A percentile compares a stretch with the other conserved stretches of the same genome.
Conservation (phyloP, 2,888 invertebrate species). For the Papilio gigon region DNA sequence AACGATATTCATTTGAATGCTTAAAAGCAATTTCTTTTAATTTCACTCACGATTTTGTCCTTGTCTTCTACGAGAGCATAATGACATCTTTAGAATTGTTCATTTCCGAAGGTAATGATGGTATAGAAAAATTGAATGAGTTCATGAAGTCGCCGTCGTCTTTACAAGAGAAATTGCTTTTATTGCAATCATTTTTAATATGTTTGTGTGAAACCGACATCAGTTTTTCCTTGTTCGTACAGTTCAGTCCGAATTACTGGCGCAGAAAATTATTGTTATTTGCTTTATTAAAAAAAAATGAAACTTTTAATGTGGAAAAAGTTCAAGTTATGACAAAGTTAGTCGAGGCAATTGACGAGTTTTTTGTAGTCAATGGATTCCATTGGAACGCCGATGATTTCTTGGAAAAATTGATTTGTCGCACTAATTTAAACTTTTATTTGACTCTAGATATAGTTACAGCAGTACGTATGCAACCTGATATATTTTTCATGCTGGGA, state of each 20-base stretch:
- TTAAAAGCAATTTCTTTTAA: conserved; percentile 10
- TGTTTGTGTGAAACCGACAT: conserved; percentile 23
- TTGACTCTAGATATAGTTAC: conserved; percentile 10
- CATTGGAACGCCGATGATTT: conserved; percentile 32
- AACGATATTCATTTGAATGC: conserved; percentile 23
- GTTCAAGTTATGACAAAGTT: not conserved
- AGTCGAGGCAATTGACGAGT: not conserved
- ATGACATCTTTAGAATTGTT: conserved; percentile 2
- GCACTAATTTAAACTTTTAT: not conserved
- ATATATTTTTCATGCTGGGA: conserved; percentile 19
- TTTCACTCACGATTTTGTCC: conserved; percentile 20
- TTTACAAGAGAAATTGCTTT: conserved; percentile 3
- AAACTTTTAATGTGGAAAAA: not conserved
- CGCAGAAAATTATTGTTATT: conserved; percentile 23
- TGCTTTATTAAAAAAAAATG: not conserved
- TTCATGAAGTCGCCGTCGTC: conserved; percentile 16
- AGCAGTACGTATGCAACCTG: not conserved
- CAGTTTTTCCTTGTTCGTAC: conserved; percentile 19
- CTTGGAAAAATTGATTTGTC: conserved; percentile 23
- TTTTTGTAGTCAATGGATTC: conserved; percentile 1
- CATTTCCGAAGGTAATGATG: conserved; percentile 12
- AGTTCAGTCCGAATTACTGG: conserved; percentile 24
- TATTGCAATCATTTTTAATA: conserved; percentile 21
- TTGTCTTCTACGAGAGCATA: conserved; percentile 21
- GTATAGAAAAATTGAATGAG: conserved; percentile 3